These are phyloP conservation scores for Addax nasomaculatus DNA, from an alignment of 2,113 vertebrate species.

Conservation along the genomic window DNA sequence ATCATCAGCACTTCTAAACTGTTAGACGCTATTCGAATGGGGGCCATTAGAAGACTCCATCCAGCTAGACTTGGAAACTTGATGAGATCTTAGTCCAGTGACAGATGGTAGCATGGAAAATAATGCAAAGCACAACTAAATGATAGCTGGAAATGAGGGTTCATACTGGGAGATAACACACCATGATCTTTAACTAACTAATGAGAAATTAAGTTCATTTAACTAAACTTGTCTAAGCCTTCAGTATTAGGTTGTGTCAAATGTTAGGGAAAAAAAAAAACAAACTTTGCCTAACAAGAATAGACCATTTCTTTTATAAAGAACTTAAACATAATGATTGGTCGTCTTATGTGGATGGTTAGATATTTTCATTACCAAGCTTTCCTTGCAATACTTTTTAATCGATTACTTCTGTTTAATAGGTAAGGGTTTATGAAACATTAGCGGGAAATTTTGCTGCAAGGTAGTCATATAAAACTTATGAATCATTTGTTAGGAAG, in stretches of 20 bases:
- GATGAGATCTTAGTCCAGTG: neutral
- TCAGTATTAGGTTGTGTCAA: neutral
- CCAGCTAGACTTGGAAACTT: slow-evolving; percentile 20
- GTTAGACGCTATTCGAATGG: neutral
- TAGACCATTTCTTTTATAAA: neutral
- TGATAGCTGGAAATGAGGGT: slow-evolving; percentile 2
- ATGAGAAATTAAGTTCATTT: slow-evolving; percentile 26
- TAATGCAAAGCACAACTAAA: slow-evolving; percentile 12
- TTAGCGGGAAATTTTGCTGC: neutral
- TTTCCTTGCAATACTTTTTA: neutral
- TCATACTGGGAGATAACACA: neutral
- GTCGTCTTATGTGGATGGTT: neutral
- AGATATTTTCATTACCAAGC: neutral
- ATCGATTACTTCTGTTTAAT: neutral
- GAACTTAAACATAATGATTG: neutral
- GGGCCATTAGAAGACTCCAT: slow-evolving; percentile 30
- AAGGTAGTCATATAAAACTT: neutral
- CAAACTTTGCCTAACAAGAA: neutral
- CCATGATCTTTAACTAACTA: neutral
- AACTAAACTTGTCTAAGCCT: neutral
- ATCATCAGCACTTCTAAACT: neutral
- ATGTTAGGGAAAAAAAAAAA: neutral
- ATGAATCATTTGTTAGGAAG: neutral
- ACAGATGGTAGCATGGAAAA: slow-evolving; percentile 38
- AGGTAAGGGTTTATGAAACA: neutral